Evolutionary conservation across 2,797 vertebrate genomes (phyloP), one percentile per base, ranked within the genome.

Genomic region (Microhierax caerulescens): DNA sequence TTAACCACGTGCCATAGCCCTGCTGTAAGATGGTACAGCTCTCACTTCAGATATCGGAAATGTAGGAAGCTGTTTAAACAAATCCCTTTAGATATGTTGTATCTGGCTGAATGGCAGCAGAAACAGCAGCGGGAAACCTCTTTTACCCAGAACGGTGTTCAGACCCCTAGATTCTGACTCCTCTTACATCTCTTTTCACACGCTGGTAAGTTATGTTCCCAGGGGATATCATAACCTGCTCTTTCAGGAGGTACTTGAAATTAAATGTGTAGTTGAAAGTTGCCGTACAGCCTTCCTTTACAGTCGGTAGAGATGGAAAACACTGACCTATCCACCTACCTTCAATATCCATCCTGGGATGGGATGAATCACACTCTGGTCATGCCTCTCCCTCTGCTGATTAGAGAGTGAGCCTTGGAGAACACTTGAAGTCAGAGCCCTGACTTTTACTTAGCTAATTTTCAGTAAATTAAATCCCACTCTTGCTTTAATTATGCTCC

Each of bases 371-470:
- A 24, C 6, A 3, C 16, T 60, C 54, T 54, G 28, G 16, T 70
- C 84, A 41, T 70, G 19, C 28, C 15, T 85, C 8, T 56, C 32
- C 11, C 23, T 86, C 73, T 78, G n/a, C 20, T 88, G 47, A 84
- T 78, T 74, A 78, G 41, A 53, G 45, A 77, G 9, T 12, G 7
- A 90, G 34, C 57, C 57, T 81, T 73, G 37, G 53, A 93, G 78
- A 88, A 68, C 34, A 75, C 37, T 70, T 91, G 28, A 92, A 93
- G 53, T 53, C 37, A 90, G 59, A 90, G 13, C 6, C 43, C 50
- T 81, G 73, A 75, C 72, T 94, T 91, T 92, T 85, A 82, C 36
- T 67, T 81, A 64, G 37, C 12, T 93, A 90, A 90, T 90, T 96
- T 93, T 92, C 57, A 32, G 73, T 65, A 86, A 93, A 95, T 86